Percentiles rank a stretch among this genome's conserved stretches.
phyloP scores from a whole-genome alignment of 1,140 invertebrate species.

The Thereuonema tuberculata region DNA sequence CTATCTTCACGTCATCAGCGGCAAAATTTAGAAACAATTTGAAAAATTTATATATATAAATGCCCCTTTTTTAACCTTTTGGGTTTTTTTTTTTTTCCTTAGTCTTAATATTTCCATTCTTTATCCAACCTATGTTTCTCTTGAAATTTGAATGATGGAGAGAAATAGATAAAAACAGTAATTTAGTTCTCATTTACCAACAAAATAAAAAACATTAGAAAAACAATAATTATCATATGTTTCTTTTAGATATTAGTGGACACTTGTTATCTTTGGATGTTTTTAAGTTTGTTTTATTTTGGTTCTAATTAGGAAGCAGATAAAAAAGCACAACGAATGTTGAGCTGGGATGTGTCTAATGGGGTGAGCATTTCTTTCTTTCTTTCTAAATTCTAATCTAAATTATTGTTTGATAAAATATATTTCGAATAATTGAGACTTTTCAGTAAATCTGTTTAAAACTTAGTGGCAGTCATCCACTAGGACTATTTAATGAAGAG shows the following conservation, averaged over 20 bases:
- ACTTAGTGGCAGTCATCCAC: too few species aligned
- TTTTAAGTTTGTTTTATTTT: not conserved
- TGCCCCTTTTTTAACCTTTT: too few species aligned
- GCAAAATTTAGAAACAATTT: too few species aligned
- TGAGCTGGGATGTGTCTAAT: slow-evolving; percentile 54
- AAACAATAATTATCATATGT: not conserved
- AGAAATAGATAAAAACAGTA: not conserved
- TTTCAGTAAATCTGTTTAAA: too few species aligned
- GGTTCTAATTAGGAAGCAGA: slow-evolving; percentile 34
- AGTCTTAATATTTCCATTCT: too few species aligned
- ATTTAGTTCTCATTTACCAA: not conserved
- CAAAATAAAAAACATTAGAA: not conserved
- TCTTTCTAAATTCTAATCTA: not conserved
- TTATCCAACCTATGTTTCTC: too few species aligned
- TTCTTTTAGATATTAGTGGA: not conserved
- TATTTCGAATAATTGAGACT: not conserved
- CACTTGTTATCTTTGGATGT: not conserved
- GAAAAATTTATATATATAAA: too few species aligned
- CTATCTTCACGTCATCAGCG: too few species aligned
- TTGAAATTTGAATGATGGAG: too few species aligned
- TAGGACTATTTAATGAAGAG: not conserved
- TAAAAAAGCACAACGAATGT: slow-evolving; percentile 35
- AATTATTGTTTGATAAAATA: not conserved
- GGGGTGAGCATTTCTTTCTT: slow-evolving; percentile 32
- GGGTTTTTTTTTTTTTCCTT: too few species aligned